These are phyloP conservation scores for Gila orcuttii DNA, from an alignment of 2,113 vertebrate genomes.

Conservation along the genomic window DNA sequence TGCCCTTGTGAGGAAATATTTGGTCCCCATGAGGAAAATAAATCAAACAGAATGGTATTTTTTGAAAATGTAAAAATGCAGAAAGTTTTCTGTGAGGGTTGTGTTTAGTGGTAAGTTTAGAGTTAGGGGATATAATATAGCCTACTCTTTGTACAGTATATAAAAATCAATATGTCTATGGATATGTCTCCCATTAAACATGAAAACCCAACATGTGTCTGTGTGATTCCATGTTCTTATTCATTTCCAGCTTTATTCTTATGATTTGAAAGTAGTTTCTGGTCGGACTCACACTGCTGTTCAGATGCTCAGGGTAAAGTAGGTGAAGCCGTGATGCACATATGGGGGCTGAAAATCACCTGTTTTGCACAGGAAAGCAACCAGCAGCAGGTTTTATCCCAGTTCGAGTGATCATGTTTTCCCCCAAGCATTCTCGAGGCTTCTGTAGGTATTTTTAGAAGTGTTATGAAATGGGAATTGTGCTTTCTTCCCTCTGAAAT, in stretches of 20 bases:
- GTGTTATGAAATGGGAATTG: slow-evolving; percentile 3
- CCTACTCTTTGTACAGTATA: no score
- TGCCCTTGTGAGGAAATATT: no score
- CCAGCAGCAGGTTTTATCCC: slow-evolving; percentile 2
- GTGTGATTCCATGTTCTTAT: no score
- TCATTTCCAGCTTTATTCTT: not conserved
- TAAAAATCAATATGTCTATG: no score
- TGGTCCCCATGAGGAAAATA: no score
- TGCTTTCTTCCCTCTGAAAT: slow-evolving; percentile 10
- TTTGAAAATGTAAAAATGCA: no score
- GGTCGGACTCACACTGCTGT: not conserved
- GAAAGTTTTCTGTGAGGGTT: no score
- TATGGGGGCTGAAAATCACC: not conserved
- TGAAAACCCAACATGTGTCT: no score
- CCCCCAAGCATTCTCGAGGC: slow-evolving; percentile 8
- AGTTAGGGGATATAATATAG: no score
- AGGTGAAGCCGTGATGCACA: not conserved
- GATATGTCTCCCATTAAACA: no score
- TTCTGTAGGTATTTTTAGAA: slow-evolving; percentile 1
- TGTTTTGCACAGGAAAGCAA: slow-evolving; percentile 1
- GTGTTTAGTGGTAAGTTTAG: no score
- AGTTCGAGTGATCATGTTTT: not conserved
- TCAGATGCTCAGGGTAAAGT: not conserved
- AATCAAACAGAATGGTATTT: no score
- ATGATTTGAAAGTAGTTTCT: not conserved